Percentiles rank a stretch among this genome's conserved stretches.
These are phyloP conservation scores for Oedothorax gibbosus DNA, from an alignment of 1,140 invertebrate species.

Conservation along the genomic window DNA sequence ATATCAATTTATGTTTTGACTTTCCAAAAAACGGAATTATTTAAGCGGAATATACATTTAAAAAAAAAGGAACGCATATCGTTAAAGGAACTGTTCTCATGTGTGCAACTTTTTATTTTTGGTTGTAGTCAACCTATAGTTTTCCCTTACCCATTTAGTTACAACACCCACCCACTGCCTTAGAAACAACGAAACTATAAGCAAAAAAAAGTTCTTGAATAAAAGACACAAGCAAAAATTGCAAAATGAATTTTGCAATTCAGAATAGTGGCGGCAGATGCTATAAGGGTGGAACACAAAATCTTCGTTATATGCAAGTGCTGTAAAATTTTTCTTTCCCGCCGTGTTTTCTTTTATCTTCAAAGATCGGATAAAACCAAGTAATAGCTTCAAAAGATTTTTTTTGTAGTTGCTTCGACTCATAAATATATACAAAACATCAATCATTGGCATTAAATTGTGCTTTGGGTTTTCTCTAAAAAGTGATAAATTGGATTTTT, in stretches of 20 bases:
- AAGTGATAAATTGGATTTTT: too few species aligned
- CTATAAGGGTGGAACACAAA: conserved; percentile 21
- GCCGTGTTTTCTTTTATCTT: conserved; percentile 21
- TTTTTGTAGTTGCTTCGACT: neutral
- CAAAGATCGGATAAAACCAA: conserved; percentile 1
- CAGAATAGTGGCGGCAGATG: conserved; percentile 54
- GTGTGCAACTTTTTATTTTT: too few species aligned
- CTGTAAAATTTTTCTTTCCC: conserved; percentile 31
- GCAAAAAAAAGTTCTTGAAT: neutral
- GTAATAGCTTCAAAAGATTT: conserved; percentile 35
- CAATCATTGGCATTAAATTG: too few species aligned
- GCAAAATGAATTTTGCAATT: conserved; percentile 60
- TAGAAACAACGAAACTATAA: neutral
- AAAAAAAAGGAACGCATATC: neutral
- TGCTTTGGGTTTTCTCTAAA: too few species aligned
- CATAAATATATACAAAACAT: conserved; percentile 10
- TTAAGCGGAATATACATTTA: neutral
- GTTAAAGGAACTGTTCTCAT: neutral
- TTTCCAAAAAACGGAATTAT: neutral
- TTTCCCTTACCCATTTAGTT: conserved; percentile 1
- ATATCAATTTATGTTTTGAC: neutral
- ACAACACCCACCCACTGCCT: conserved; percentile 23
- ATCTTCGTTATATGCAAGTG: conserved; percentile 51
- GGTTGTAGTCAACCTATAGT: too few species aligned
- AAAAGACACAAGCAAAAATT: conserved; percentile 2